Evolutionary conservation across 2,113 vertebrate species (phyloP).

Genomic region (Varanus salvator): DNA sequence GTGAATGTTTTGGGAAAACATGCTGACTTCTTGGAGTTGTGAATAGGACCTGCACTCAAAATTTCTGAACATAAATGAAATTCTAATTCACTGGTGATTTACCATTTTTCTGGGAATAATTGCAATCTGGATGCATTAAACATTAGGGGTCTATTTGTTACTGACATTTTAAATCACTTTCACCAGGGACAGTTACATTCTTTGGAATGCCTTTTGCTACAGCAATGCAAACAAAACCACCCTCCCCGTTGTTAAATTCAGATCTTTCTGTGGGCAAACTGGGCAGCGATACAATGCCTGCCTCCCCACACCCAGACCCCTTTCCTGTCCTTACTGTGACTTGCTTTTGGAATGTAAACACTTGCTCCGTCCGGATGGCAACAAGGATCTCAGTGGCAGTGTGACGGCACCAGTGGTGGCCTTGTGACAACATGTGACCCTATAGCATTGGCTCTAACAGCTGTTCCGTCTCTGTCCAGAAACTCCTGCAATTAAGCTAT

Average conservation of each 20-base stretch:
- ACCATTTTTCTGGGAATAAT: neutral
- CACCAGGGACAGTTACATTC: neutral
- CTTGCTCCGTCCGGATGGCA: slow-evolving; percentile 1
- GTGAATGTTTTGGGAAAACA: no score
- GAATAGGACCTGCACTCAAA: no score
- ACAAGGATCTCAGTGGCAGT: slow-evolving; percentile 6
- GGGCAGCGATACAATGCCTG: neutral
- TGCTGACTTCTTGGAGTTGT: no score
- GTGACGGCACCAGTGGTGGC: slow-evolving; percentile 3
- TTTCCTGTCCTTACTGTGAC: neutral
- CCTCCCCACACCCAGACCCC: no score
- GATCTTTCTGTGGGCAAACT: neutral
- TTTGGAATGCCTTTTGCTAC: neutral
- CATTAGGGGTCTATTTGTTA: neutral
- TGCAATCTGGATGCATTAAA: neutral
- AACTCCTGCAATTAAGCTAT: slow-evolving; percentile 11
- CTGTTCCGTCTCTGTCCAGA: neutral
- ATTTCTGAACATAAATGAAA: no score
- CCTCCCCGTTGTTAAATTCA: neutral
- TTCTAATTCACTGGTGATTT: no score
- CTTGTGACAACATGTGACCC: slow-evolving; percentile 1
- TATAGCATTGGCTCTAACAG: slow-evolving; percentile 1
- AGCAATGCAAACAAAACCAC: neutral
- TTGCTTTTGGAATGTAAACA: slow-evolving; percentile 33
- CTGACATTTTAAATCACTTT: neutral